phyloP scores from a whole-genome alignment of 1,140 invertebrate species.

The Caenorhabditis brenneri region DNA sequence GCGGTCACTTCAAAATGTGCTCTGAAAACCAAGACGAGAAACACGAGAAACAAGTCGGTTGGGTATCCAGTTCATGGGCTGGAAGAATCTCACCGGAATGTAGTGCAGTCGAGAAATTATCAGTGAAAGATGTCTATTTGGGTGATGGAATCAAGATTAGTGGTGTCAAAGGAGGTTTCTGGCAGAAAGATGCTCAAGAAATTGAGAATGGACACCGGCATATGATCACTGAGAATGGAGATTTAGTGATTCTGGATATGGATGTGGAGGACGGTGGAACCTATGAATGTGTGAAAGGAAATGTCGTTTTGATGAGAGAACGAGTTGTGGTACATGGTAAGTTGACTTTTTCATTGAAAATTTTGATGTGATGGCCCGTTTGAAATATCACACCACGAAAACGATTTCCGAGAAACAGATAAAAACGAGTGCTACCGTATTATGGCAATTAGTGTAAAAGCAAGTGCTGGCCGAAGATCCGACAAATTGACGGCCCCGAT shows the following conservation, averaged over 20 bases:
- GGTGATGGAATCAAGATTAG: constrained; percentile 59
- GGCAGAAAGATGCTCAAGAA: constrained; percentile 49
- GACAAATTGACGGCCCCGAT: no score
- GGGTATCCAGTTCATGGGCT: constrained; percentile 19
- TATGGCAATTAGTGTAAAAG: no score
- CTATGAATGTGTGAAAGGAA: constrained; percentile 56
- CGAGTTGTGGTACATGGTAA: constrained; percentile 12
- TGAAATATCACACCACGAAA: no score
- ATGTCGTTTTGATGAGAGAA: constrained; percentile 48
- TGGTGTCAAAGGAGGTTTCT: constrained; percentile 41
- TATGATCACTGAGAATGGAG: constrained; percentile 57
- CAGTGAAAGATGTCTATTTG: constrained; percentile 57
- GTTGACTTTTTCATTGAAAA: no score
- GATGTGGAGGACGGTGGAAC: constrained; percentile 56
- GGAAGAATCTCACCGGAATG: constrained; percentile 3
- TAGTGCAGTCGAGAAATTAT: neutral
- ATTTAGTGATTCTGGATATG: constrained; percentile 64
- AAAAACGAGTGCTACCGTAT: no score
- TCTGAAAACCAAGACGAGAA: neutral
- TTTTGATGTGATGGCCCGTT: no score
- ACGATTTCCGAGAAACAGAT: no score
- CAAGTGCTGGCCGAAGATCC: no score
- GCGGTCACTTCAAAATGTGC: constrained; percentile 53
- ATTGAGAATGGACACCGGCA: constrained; percentile 45
- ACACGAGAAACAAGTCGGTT: constrained; percentile 34